Percentiles rank a stretch among this genome's conserved stretches.
These are phyloP conservation scores for Pan paniscus DNA, from an alignment of 2,113 vertebrate genomes.

Conservation along the genomic window DNA sequence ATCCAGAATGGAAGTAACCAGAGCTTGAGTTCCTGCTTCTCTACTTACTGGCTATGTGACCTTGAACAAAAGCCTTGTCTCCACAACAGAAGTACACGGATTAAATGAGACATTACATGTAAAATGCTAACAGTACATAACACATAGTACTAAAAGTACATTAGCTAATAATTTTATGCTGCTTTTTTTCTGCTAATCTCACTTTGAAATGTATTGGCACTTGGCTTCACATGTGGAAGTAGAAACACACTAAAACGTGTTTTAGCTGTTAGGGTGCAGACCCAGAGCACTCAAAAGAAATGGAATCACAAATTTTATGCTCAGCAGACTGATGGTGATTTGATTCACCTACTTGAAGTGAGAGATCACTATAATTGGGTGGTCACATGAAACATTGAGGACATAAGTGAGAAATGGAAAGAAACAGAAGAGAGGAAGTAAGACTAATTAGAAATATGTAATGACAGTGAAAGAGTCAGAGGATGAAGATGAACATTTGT, in stretches of 20 bases:
- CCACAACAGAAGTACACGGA: background rate
- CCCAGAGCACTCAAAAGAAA: background rate
- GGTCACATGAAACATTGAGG: background rate
- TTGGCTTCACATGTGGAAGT: background rate
- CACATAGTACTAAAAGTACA: background rate
- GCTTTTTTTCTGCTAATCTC: conserved; percentile 4
- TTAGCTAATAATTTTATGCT: background rate
- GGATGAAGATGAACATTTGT: background rate
- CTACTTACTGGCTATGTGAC: background rate
- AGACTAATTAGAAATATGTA: background rate
- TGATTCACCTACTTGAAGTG: background rate
- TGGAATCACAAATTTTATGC: background rate
- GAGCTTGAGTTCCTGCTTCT: background rate
- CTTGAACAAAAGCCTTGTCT: background rate
- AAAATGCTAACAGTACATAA: background rate
- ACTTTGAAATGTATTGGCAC: background rate
- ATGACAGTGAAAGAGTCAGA: background rate
- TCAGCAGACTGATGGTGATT: background rate
- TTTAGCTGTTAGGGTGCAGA: background rate
- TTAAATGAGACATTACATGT: background rate
- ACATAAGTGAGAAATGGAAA: background rate
- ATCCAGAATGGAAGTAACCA: background rate
- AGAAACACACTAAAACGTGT: background rate
- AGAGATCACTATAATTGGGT: background rate
- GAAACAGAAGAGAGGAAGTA: background rate